Evolutionary conservation across 2,888 invertebrate species (phyloP).

Genomic region (Seira musarum): DNA sequence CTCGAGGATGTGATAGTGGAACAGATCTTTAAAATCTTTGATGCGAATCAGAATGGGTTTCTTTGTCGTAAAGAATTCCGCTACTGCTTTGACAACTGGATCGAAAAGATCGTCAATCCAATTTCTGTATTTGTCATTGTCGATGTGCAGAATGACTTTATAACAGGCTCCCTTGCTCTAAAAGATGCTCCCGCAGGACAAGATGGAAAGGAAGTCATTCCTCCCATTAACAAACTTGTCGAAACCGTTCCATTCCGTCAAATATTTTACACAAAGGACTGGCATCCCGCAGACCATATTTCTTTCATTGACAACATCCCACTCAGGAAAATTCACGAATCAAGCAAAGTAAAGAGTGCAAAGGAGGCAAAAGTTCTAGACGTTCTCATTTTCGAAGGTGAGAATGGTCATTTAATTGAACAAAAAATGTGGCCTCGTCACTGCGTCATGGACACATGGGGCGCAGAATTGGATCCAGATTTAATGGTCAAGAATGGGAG

Average conservation of each 20-base stretch:
- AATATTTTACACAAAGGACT: conserved; percentile 95
- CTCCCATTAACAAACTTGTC: conserved; percentile 89
- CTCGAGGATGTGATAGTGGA: conserved; percentile 80
- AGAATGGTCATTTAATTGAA: conserved; percentile 80
- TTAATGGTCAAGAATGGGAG: conserved; percentile 84
- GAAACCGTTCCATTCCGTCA: conserved; percentile 88
- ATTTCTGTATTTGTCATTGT: conserved; percentile 92
- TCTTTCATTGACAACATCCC: conserved; percentile 96
- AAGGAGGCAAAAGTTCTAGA: conserved; percentile 89
- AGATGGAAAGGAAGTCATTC: conserved; percentile 91
- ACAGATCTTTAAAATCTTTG: conserved; percentile 87
- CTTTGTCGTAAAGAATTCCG: background rate
- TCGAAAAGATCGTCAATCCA: conserved; percentile 83
- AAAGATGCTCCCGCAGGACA: conserved; percentile 94
- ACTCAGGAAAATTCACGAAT: conserved; percentile 81
- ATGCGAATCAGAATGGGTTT: conserved; percentile 93
- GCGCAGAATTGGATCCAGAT: conserved; percentile 92
- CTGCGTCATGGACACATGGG: conserved; percentile 96
- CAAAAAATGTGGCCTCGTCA: conserved; percentile 97
- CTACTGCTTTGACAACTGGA: background rate
- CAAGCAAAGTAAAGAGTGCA: conserved; percentile 75
- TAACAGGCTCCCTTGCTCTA: conserved; percentile 93
- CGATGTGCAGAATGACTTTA: conserved; percentile 99
- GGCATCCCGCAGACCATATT: conserved; percentile 97
- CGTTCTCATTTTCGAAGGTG: conserved; percentile 87